Base-by-base conservation (phyloP, 2,113 vertebrate species). In the Pseudopodoces humilis region DNA sequence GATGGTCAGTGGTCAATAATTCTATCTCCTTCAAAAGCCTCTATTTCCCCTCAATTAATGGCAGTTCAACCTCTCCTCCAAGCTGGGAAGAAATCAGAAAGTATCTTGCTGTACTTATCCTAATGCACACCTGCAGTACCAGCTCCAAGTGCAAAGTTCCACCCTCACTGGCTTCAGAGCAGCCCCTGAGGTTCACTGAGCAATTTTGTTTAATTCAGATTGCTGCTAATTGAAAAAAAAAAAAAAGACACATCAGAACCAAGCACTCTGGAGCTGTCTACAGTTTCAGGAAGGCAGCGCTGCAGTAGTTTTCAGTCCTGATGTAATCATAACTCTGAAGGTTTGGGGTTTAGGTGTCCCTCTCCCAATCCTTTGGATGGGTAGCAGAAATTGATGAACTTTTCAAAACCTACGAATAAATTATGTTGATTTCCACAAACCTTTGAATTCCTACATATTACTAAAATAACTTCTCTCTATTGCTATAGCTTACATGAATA, bases 171-270 rank as follows among this genome's bases (percentile, higher is more conserved):
- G 22, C 16, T 67, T 33, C 50, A 53, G 46, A 12, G 14, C 49
- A 69, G 81, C 55, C 56, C 44, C 39, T 35, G 75, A 79, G 41
- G 35, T 13, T 17, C 46, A 23, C 23, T 10, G 3, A 39, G 59
- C 21, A 70, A 76, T 7, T 88, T 1, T 56, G 37, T 16, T 84
- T 3, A 58, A 43, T 33, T 62, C 64, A 19, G 39, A 22, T 6
- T 70, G 50, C 31, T 65, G 50, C 55, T 53, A 28, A 31, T 2
- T 27, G 35, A 8, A 44, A 49, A 39, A 28, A 41, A 28, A n/a
- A n/a, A 3, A 28, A 41, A 28, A 3, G 13, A 8, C 21, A 15
- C 0, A 0, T 2, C 59, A 74, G 43, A 78, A 46, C 20, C 0
- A 1, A 67, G 59, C 12, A 20, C 41, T 53, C 83, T 33, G 84